These are phyloP conservation scores for Aspiorhynchus laticeps DNA, from an alignment of 2,113 vertebrate genomes.

Conservation along the genomic window DNA sequence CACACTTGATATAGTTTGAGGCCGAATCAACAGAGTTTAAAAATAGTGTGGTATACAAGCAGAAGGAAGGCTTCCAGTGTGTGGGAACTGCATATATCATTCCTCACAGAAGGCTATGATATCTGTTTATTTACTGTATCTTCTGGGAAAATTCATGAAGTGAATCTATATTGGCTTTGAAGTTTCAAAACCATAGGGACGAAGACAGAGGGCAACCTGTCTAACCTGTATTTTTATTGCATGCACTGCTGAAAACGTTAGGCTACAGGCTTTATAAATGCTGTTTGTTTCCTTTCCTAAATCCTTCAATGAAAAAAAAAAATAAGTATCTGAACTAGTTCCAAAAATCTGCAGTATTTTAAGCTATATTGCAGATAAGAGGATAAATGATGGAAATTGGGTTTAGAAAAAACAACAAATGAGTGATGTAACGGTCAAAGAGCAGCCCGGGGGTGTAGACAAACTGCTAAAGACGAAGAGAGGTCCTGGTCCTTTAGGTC, in stretches of 20 bases:
- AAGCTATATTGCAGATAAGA: not conserved
- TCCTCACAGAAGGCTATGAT: not conserved
- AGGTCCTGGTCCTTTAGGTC: not conserved
- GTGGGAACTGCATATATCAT: conserved; percentile 4
- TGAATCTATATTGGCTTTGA: conserved; percentile 6
- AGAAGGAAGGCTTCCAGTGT: not conserved
- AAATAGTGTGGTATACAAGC: conserved; percentile 18
- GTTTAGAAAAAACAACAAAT: not conserved
- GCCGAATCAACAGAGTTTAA: conserved; percentile 17
- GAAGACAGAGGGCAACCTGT: not conserved
- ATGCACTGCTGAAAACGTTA: not conserved
- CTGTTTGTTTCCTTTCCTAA: not conserved
- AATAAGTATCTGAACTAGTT: not conserved
- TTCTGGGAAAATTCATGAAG: conserved; percentile 5
- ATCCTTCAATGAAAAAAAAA: not conserved
- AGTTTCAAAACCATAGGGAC: not conserved
- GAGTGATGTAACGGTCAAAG: not conserved
- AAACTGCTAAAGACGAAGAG: not conserved
- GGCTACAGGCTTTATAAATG: not conserved
- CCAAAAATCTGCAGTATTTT: not conserved
- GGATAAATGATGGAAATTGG: not conserved
- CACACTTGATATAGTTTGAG: not conserved
- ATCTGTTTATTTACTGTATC: conserved; percentile 11
- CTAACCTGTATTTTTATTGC: conserved; percentile 22
- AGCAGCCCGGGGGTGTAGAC: not conserved